Evolutionary conservation across 2,797 vertebrate genomes (phyloP), one percentile per base, ranked within the genome.

Genomic region (Myiotriccus ornatus): DNA sequence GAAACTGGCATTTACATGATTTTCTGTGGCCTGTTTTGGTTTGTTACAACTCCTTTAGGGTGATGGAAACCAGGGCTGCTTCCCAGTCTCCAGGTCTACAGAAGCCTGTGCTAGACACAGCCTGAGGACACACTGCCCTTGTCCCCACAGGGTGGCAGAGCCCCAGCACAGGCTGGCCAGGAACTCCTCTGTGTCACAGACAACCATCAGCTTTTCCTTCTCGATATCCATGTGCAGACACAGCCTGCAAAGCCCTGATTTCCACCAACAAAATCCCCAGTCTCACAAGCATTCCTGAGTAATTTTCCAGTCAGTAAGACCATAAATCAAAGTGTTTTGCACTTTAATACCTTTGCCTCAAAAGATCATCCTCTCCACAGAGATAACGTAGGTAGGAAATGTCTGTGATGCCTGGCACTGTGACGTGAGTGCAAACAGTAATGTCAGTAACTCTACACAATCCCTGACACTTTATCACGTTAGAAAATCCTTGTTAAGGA

Each of bases 141-240:
- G 0, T 21, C 3, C 22, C 55, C 55, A 5, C 7, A 22, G 62
- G 13, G n/a, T 11, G 34, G 56, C 43, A 24, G 25, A 69, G 37
- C 17, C 44, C 44, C n/a, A 53, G 68, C 56, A 25, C 32, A 20
- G 50, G 37, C 62, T 74, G 63, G 22, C 20, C 50, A n/a, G 74
- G 37, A 32, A 20, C 56, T 53, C 34, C 35, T 20, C 39, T 22
- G 4, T n/a, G 27, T 37, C 34, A 60, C 74, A 37, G 44, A 43
- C 30, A 65, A 6, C 50, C 4, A 0, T 0, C 0, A 32, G 41
- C n/a, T 75, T 27, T 24, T 7, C 34, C n/a, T 56, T 43, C 21
- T 30, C 0, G 2, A 4, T 20, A 49, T 10, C 47, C 2, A 6
- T 39, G 24, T 4, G 22, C 30, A 55, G 68, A 22, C 5, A 47